Evolutionary conservation across 1,140 invertebrate species (phyloP).

Genomic region (Brachionus paranguensis): DNA sequence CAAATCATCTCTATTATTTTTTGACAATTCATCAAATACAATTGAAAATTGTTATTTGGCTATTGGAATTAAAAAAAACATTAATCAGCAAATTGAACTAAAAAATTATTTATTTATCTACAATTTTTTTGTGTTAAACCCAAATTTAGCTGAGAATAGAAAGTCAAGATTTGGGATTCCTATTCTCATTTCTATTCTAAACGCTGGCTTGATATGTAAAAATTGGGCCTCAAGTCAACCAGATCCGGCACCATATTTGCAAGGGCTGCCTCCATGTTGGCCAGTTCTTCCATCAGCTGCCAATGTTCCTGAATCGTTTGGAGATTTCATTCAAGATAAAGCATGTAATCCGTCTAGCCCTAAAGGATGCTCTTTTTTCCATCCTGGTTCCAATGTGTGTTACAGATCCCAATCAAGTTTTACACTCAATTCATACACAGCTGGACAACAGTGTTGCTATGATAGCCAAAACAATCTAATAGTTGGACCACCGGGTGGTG

Average conservation of each 20-base stretch:
- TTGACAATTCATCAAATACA: background rate
- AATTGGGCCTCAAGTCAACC: background rate
- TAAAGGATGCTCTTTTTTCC: background rate
- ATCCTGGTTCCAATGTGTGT: background rate
- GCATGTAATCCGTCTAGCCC: background rate
- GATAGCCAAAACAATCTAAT: background rate
- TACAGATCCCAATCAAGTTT: background rate
- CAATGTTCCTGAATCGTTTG: background rate
- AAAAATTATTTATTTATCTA: background rate
- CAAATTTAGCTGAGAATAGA: background rate
- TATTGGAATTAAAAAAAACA: background rate
- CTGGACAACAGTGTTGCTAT: constrained; percentile 2
- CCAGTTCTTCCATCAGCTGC: background rate
- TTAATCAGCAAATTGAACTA: background rate
- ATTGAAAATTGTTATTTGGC: background rate
- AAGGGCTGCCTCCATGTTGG: background rate
- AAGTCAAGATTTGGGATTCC: background rate
- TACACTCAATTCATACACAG: background rate
- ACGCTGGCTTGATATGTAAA: background rate
- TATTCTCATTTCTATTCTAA: background rate
- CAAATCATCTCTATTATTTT: background rate
- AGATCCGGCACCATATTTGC: background rate
- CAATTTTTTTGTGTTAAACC: background rate
- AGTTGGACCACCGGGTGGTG: background rate
- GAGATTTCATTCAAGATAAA: background rate